phyloP scores from a whole-genome alignment of 1,140 invertebrate species.

The Drosophila nigrodunni region DNA sequence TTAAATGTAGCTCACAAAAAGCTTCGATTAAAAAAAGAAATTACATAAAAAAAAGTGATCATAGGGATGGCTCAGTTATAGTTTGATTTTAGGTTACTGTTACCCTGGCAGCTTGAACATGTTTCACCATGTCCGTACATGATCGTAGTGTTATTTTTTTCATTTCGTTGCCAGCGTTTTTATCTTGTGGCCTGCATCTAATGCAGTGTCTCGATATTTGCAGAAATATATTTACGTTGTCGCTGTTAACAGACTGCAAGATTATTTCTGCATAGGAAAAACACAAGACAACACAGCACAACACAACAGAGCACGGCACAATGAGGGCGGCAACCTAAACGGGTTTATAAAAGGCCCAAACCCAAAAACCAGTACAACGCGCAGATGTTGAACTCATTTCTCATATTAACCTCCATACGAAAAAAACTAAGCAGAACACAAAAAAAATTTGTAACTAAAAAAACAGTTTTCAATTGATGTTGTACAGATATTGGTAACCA shows the following conservation, averaged over 20 bases:
- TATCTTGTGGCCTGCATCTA: constrained; percentile 74
- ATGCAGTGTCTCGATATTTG: constrained; percentile 62
- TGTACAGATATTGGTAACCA: constrained; percentile 27
- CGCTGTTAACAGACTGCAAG: constrained; percentile 58
- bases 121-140: constrained; percentile 14
- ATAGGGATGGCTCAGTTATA: constrained; percentile 14
- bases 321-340: constrained; percentile 75
- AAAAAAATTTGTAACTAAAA: constrained; percentile 27
- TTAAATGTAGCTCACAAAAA: not conserved
- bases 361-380: constrained; percentile 51
- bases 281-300: constrained; percentile 7
- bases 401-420: constrained; percentile 58
- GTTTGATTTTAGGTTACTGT: constrained; percentile 23
- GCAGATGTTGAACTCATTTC: constrained; percentile 75
- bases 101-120: constrained; percentile 12
- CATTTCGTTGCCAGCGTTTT: constrained; percentile 51
- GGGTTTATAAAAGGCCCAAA: constrained; percentile 56
- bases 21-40: not conserved
- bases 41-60: not conserved
- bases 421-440: not conserved
- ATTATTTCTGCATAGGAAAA: constrained; percentile 65
- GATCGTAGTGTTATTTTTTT: constrained; percentile 32
- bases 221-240: constrained; percentile 64
- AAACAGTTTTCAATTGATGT: constrained; percentile 40
- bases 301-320: constrained; percentile 43